Evolutionary conservation across 2,888 invertebrate genomes (phyloP), one percentile per base, ranked within the genome.

Genomic region (Dysmachus trigonus): DNA sequence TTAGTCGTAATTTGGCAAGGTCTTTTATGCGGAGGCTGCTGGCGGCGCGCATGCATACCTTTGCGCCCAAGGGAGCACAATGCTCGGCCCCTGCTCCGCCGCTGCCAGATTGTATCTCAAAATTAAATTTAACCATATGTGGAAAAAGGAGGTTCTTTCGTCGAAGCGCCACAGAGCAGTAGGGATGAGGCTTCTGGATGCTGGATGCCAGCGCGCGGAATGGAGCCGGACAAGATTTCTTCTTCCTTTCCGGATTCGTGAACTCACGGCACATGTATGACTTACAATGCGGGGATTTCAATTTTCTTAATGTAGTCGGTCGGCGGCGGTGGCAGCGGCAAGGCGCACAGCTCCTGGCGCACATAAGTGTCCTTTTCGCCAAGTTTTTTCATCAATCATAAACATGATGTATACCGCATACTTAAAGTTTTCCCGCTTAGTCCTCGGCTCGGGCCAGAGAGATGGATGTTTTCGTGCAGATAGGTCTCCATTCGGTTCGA

Each of bases 341-440:
- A 18, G 76, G 15, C 35, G 13, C 30, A 72, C 35, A 76, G 41
- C 8, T 76, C 76, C 35, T 76, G 15, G 27, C 76, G 22, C 18
- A 10, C 27, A 62, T 62, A 38, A 76, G 76, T 33, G 51, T 71
- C 27, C 33, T 62, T 82, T 81, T 81, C 81, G 8, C 30, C 62
- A 81, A 81, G 81, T 81, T 81, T 81, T 71, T 33, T 18, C 33
- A 82, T 82, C 82, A 71, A 82, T 82, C 82, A 82, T 82, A 71
- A 33, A 71, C 2, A 38, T 76, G 76, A 76, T 76, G 76, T 22
- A 76, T 76, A 31, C 41, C 10, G 38, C 33, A 33, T 76, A 27
- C 27, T 73, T 73, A 33, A 73, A 73, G 73, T 30, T 73, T 73
- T 73, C 73, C 73, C 31, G 7, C 2, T 6, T 13, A 10, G 51